These are phyloP conservation scores for Esox masquinongy DNA, from an alignment of 2,797 vertebrate species.

Conservation along the genomic window DNA sequence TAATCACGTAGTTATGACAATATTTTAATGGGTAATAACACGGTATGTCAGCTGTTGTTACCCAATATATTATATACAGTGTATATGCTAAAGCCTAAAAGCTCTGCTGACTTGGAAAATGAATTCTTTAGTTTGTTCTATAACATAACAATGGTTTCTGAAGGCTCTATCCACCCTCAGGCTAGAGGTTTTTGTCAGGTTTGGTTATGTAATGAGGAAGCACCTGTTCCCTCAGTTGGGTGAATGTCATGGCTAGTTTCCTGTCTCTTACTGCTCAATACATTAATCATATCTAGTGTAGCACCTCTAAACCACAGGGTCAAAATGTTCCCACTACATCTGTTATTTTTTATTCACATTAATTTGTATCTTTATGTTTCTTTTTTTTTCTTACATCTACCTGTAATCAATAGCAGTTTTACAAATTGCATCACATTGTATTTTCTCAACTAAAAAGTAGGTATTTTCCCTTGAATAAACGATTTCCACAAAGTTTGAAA, in stretches of 20 bases:
- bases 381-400: too few relatives aligned
- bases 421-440: background rate
- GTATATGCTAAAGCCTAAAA: too few relatives aligned
- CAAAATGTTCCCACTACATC: conserved; percentile 14
- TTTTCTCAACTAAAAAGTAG: too few relatives aligned
- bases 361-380: too few relatives aligned
- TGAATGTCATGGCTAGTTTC: conserved; percentile 23
- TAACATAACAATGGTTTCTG: background rate
- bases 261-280: conserved; percentile 11
- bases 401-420: background rate
- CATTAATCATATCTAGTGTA: conserved; percentile 10
- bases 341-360: background rate
- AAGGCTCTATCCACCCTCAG: background rate
- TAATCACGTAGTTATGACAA: too few relatives aligned
- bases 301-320: conserved; percentile 7
- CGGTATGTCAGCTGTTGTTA: too few relatives aligned
- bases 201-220: conserved; percentile 42
- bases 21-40: too few relatives aligned
- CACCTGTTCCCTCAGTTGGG: conserved; percentile 45
- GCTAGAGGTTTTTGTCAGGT: conserved; percentile 17
- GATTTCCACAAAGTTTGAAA: too few relatives aligned
- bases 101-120: too few relatives aligned
- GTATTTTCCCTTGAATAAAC: too few relatives aligned
- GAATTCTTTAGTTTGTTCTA: too few relatives aligned
- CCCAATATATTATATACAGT: too few relatives aligned